These are phyloP conservation scores for Rhopalosiphum nymphaeae DNA, from an alignment of 2,888 invertebrate species.

Conservation along the genomic window DNA sequence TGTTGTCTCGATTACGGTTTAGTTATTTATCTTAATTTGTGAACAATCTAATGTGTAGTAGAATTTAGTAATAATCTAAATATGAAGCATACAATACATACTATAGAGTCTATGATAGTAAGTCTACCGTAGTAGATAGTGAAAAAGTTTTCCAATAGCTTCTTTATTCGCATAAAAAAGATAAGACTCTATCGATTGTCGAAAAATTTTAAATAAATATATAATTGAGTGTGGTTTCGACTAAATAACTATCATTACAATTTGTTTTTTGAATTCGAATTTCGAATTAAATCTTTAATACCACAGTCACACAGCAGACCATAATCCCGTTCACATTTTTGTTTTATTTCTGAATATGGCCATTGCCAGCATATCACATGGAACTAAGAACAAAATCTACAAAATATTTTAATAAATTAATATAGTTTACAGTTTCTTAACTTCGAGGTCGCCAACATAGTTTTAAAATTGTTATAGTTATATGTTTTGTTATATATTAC, in stretches of 20 bases:
- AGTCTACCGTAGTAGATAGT: too few species aligned
- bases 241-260: background rate
- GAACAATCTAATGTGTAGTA: background rate
- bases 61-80: background rate
- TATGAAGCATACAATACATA: background rate
- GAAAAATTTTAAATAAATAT: background rate
- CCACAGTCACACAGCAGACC: too few species aligned
- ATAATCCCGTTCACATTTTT: background rate
- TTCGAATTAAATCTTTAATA: too few species aligned
- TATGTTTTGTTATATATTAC: background rate
- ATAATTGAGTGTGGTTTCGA: too few species aligned
- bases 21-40: background rate
- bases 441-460: background rate
- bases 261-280: background rate
- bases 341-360: background rate
- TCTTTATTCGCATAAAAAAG: background rate
- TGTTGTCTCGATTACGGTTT: background rate
- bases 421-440: background rate
- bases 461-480: background rate
- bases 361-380: background rate
- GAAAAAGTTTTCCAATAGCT: background rate
- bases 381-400: background rate
- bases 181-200: background rate
- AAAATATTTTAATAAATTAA: background rate
- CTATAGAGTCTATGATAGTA: background rate